These are phyloP conservation scores for Luperina nickerlii DNA, from an alignment of 2,888 invertebrate species.

Conservation along the genomic window DNA sequence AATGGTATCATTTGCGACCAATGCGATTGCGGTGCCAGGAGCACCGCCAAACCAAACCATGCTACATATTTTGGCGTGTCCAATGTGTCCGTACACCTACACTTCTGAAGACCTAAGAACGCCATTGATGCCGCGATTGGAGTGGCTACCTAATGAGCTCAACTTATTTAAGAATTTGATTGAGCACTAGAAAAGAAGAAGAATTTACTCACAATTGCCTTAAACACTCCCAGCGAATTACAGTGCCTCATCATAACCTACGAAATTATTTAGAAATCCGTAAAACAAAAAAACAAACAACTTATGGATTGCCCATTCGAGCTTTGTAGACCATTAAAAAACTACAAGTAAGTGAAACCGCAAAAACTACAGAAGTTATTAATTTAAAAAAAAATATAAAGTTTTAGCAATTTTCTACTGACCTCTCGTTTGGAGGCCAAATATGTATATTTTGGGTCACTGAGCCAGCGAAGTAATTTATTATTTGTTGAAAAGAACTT, in stretches of 20 bases:
- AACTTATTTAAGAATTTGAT: not conserved
- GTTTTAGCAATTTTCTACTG: not conserved
- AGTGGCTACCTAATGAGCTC: not conserved
- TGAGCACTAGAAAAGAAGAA: not conserved
- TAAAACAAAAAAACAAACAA: not conserved
- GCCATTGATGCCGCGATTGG: not conserved
- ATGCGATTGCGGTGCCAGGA: not conserved
- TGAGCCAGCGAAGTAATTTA: not conserved
- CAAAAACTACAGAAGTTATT: not conserved
- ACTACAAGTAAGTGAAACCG: not conserved
- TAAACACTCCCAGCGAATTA: not conserved
- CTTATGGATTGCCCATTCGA: not conserved
- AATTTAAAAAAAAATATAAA: not conserved
- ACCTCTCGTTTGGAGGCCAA: not conserved
- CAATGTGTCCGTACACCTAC: not conserved
- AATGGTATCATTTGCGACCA: not conserved
- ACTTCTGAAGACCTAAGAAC: not conserved
- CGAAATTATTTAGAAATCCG: not conserved
- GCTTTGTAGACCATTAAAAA: not conserved
- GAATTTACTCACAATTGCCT: not conserved
- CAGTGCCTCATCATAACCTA: not conserved
- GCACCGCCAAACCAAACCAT: not conserved
- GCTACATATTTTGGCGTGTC: not conserved
- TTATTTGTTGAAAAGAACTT: not conserved
- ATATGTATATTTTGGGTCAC: not conserved